A percentile compares a stretch with the other conserved stretches of the same genome.
Conservation (phyloP, 2,797 vertebrate genomes). For the Yasuhikotakia modesta region DNA sequence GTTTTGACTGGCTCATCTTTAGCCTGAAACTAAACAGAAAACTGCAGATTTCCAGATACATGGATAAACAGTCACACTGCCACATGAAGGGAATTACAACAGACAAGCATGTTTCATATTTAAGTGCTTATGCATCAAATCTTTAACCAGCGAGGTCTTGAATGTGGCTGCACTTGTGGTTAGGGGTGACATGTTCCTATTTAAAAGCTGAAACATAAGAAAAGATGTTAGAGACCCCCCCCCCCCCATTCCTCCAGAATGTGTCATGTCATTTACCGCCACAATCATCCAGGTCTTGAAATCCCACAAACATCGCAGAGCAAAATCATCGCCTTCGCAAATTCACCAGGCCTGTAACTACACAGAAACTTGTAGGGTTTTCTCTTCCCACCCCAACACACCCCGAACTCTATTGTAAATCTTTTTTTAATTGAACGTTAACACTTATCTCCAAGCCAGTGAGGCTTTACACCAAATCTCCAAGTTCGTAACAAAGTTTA, state of each 20-base stretch:
- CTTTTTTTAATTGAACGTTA: background rate
- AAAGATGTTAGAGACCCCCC: slow-evolving; percentile 52
- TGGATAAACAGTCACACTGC: slow-evolving; percentile 9
- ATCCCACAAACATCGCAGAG: background rate
- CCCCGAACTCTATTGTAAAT: background rate
- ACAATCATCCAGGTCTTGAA: slow-evolving; percentile 22
- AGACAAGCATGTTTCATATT: no score
- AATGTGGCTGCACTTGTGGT: slow-evolving; percentile 19
- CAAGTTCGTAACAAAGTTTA: background rate
- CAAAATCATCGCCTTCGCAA: slow-evolving; percentile 8
- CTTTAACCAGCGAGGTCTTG: slow-evolving; percentile 33
- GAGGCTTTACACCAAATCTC: slow-evolving; percentile 28
- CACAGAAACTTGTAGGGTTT: slow-evolving; percentile 40
- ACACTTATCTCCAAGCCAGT: slow-evolving; percentile 48
- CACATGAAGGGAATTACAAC: background rate
- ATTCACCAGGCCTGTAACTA: slow-evolving; percentile 54
- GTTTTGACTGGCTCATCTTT: slow-evolving; percentile 53
- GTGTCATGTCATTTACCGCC: slow-evolving; percentile 44
- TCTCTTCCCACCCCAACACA: slow-evolving; percentile 10
- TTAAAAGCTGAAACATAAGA: slow-evolving; percentile 56
- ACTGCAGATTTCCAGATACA: slow-evolving; percentile 38
- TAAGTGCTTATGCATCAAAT: background rate
- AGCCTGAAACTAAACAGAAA: slow-evolving; percentile 54
- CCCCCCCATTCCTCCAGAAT: slow-evolving; percentile 2
- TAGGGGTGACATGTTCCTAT: slow-evolving; percentile 13